Percentiles rank a stretch among this genome's conserved stretches.
These are phyloP conservation scores for Spermophilus dauricus DNA, from an alignment of 2,113 vertebrate genomes.

Conservation along the genomic window DNA sequence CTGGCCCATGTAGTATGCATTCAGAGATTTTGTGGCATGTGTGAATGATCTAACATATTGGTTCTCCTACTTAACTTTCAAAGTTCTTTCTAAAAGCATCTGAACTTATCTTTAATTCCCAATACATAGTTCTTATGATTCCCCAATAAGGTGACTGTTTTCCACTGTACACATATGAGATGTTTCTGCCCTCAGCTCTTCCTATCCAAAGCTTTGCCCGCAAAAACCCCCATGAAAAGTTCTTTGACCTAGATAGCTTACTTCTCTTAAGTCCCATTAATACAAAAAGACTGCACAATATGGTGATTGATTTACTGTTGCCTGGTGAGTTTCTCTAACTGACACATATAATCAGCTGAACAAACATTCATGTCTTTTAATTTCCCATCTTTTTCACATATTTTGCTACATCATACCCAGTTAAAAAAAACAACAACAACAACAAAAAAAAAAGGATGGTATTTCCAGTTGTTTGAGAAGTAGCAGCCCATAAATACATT, in stretches of 20 bases:
- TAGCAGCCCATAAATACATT: not conserved
- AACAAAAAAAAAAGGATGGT: not conserved
- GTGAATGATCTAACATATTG: not conserved
- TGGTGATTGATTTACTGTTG: not conserved
- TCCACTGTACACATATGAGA: not conserved
- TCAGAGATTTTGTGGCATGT: not conserved
- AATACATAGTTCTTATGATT: conserved; percentile 5
- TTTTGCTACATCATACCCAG: not conserved
- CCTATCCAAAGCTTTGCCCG: not conserved
- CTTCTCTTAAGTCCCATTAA: not conserved
- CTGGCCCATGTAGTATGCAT: not conserved
- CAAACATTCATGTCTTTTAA: not conserved
- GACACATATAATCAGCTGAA: not conserved
- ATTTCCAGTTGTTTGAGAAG: not conserved
- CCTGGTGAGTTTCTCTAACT: not conserved
- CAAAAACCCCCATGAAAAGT: not conserved
- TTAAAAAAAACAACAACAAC: not conserved
- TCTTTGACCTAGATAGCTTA: not conserved
- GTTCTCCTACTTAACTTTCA: not conserved
- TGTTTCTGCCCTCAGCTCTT: not conserved
- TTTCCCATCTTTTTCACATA: not conserved
- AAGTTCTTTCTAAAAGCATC: not conserved
- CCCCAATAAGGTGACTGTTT: not conserved
- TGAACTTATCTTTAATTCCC: not conserved
- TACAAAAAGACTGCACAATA: not conserved